phyloP scores from a whole-genome alignment of 2,888 invertebrate species.

The Oscheius sp. region DNA sequence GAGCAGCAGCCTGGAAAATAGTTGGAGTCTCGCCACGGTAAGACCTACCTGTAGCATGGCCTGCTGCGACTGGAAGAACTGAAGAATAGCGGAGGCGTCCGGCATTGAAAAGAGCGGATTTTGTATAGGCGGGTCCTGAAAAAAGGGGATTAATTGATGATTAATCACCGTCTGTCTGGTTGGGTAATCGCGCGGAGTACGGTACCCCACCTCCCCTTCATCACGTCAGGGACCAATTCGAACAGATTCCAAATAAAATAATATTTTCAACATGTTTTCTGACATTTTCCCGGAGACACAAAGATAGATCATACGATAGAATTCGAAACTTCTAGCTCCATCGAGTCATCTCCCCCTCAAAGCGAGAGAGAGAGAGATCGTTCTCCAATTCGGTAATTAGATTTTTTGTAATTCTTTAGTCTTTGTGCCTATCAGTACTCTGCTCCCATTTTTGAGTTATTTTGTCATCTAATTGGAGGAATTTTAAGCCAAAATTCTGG shows the following conservation, averaged over 20 bases:
- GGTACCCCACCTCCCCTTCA: not conserved
- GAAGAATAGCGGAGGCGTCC: conserved; percentile 23
- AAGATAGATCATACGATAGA: no score
- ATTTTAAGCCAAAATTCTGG: no score
- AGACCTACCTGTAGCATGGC: conserved; percentile 13
- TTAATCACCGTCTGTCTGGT: not conserved
- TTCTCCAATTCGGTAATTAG: no score
- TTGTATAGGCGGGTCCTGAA: conserved; percentile 23
- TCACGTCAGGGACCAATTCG: no score
- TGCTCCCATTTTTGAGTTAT: no score
- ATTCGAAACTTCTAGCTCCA: no score
- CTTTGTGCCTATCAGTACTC: no score
- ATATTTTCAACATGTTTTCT: not conserved
- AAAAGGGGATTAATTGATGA: not conserved
- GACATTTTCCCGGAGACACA: no score
- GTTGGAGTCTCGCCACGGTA: not conserved
- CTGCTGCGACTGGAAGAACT: conserved; percentile 30
- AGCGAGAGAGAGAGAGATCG: no score
- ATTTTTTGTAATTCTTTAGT: no score
- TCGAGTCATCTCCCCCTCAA: no score
- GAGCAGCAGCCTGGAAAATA: conserved; percentile 24
- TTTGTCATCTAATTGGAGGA: no score
- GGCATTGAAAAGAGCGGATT: conserved; percentile 27
- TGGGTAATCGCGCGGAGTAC: not conserved
- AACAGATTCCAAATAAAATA: not conserved